Percentiles rank a stretch among this genome's conserved stretches.
These are phyloP conservation scores for Urocynchramus pylzowi DNA, from an alignment of 2,113 vertebrate genomes.

Conservation along the genomic window DNA sequence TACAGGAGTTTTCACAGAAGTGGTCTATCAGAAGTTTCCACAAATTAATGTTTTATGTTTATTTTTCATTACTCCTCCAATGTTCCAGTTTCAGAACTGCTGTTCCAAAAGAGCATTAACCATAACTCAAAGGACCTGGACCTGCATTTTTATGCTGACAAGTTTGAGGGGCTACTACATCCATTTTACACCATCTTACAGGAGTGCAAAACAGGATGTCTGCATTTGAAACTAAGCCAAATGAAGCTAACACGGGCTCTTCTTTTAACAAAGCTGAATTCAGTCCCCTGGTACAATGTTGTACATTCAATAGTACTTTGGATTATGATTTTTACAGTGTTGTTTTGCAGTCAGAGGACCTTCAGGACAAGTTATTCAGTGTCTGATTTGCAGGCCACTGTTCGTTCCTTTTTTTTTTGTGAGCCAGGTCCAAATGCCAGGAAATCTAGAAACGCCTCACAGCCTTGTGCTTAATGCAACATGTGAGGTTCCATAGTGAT, in stretches of 20 bases:
- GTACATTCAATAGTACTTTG: not conserved
- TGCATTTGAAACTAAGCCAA: not conserved
- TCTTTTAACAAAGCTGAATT: not conserved
- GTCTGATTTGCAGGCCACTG: not conserved
- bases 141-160: not conserved
- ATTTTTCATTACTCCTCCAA: not conserved
- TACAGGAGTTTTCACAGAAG: not conserved
- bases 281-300: not conserved
- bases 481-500: not conserved
- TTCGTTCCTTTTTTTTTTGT: not conserved
- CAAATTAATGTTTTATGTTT: accelerated
- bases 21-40: not conserved
- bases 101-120: not conserved
- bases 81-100: not conserved
- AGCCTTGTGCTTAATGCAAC: not conserved
- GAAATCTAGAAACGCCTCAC: not conserved
- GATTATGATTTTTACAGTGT: not conserved
- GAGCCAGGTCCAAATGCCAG: not conserved
- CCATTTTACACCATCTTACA: not conserved
- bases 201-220: not conserved
- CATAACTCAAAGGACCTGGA: not conserved
- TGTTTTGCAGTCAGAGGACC: not conserved
- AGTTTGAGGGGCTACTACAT: not conserved
- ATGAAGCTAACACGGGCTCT: not conserved
- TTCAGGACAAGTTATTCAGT: not conserved